Evolutionary conservation across 1,140 invertebrate species (phyloP).

Genomic region (Anastrepha obliqua): DNA sequence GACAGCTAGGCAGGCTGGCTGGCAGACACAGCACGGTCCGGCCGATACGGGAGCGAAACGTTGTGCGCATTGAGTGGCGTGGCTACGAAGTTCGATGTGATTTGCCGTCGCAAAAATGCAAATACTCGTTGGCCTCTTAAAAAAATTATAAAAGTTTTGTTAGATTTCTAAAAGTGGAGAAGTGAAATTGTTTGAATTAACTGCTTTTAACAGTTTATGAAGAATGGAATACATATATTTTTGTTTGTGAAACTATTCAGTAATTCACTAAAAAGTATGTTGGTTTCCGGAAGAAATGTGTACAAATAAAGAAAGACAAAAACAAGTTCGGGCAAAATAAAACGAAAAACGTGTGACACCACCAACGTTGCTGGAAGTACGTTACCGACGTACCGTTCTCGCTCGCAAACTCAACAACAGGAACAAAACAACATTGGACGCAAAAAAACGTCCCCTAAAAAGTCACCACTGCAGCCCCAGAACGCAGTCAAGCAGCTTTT

Average conservation of each 20-base stretch:
- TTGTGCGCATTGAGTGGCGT: slow-evolving; percentile 27
- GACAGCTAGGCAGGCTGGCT: neutral
- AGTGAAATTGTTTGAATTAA: neutral
- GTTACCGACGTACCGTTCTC: slow-evolving; percentile 30
- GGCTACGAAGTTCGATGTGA: neutral
- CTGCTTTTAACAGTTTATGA: neutral
- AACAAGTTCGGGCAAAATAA: slow-evolving; percentile 1
- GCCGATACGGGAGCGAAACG: slow-evolving; percentile 25
- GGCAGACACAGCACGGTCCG: slow-evolving; percentile 36
- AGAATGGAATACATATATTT: neutral
- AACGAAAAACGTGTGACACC: neutral
- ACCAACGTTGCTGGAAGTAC: slow-evolving; percentile 43
- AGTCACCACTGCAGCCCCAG: slow-evolving; percentile 33
- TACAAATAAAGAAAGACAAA: neutral
- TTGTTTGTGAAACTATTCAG: slow-evolving; percentile 13
- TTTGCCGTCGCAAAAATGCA: slow-evolving; percentile 54
- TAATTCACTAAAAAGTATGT: neutral
- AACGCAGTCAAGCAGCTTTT: neutral
- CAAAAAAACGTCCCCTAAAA: slow-evolving; percentile 52
- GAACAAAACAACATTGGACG: neutral
- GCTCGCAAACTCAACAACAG: slow-evolving; percentile 19
- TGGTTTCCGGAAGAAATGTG: slow-evolving; percentile 9
- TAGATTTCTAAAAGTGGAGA: neutral
- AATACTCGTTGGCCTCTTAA: neutral
- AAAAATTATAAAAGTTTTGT: neutral